Base-by-base conservation (phyloP, 2,797 vertebrate species). In the Lophius americanus region DNA sequence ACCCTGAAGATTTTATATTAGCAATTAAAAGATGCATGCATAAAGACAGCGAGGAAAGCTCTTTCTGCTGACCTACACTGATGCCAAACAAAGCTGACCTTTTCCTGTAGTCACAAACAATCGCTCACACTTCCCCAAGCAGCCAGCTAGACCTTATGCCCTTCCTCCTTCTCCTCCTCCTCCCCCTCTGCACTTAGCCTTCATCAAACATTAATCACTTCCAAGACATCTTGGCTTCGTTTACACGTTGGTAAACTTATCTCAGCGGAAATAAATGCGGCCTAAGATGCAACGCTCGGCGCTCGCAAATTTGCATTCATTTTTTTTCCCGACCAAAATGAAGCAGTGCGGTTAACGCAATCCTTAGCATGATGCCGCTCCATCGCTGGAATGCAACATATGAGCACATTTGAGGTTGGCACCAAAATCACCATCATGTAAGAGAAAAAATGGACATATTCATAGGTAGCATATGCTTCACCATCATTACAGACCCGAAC, bases 171-270 rank as follows among this genome's bases (percentile, higher is more conserved):
- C 23, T 23, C 64, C 69, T 82, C 61, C 23, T 23, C 64, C 69
- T 82, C 61, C 71, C 64, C 82, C 73, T 14, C 6, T 78, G 83
- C 87, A 86, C 83, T 89, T 86, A 86, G 79, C 76, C 66, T 60
- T 85, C 85, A 88, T 90, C 68, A 88, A 90, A 87, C 87, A 90
- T 90, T 82, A 68, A 89, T 85, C 66, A 66, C 37, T 51, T 82
- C 61, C 57, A 79, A 76, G 74, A 79, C 68, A 64, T 33, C 51
- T 60, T 73, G 77, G 73, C 80, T 80, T 75, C 68, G 42, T 79
- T 82, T 78, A 82, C 82, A 82, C 83, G 44, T 47, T 33, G 47
- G 52, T 70, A 65, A 64, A 77, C 75, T 68, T 57, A 78, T 82
- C 55, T 60, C 39, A 57, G 76, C 64, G 76, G 81, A 84, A 86